A percentile compares a stretch with the other conserved stretches of the same genome.
phyloP scores from a whole-genome alignment of 2,113 vertebrate genomes.

The Microcebus ravelobensis region DNA sequence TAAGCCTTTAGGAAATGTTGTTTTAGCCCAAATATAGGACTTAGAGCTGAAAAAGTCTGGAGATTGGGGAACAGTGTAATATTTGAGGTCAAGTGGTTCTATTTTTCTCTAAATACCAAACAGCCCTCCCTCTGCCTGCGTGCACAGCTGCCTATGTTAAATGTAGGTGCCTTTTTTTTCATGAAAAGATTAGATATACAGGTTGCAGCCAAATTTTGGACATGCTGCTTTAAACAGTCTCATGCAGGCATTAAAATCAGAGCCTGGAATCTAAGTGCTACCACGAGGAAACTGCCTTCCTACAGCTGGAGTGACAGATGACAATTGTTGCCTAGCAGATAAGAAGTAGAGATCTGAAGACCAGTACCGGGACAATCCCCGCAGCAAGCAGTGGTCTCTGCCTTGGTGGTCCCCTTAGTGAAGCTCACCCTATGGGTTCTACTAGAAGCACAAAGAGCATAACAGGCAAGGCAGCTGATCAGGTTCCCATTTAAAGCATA shows the following conservation, averaged over 20 bases:
- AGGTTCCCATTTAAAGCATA: neutral
- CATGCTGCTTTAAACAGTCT: neutral
- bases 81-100: neutral
- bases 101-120: conserved; percentile 4
- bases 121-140: neutral
- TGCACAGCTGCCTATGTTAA: neutral
- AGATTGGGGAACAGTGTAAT: neutral
- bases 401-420: neutral
- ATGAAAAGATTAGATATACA: neutral
- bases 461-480: neutral
- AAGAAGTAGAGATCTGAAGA: neutral
- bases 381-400: neutral
- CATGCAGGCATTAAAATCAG: neutral
- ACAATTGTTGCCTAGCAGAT: neutral
- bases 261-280: neutral
- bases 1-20: neutral
- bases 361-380: neutral
- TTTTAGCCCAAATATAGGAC: neutral
- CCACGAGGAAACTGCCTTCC: neutral
- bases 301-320: neutral
- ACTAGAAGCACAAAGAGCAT: neutral
- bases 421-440: neutral
- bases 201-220: conserved; percentile 7
- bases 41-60: neutral
- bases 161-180: neutral